Evolutionary conservation across 2,888 invertebrate species (phyloP).

Genomic region (Aethes cnicana): DNA sequence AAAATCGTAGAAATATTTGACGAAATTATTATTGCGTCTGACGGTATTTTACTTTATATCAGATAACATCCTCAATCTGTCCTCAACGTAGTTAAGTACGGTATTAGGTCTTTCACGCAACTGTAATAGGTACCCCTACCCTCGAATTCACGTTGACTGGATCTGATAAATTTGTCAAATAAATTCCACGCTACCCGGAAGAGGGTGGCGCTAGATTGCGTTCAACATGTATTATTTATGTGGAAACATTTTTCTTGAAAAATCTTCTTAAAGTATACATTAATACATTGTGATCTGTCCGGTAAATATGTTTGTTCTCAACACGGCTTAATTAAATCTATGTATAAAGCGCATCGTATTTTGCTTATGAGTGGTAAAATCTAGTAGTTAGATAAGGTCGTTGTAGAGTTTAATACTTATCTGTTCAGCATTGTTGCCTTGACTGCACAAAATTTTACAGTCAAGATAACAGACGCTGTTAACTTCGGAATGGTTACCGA

Average conservation of each 20-base stretch:
- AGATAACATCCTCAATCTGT: background rate
- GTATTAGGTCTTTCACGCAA: background rate
- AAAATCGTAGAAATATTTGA: no score
- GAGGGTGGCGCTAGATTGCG: conserved; percentile 22
- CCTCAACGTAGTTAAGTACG: conserved; percentile 11
- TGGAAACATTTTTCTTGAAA: conserved; percentile 26
- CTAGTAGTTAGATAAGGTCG: no score
- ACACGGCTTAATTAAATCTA: background rate
- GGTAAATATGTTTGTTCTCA: background rate
- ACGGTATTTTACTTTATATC: background rate
- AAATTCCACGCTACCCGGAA: conserved; percentile 13
- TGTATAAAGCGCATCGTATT: no score
- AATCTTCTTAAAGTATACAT: conserved; percentile 22
- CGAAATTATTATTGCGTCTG: no score
- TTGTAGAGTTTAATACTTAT: background rate
- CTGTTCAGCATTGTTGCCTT: conserved; percentile 4
- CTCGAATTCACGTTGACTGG: conserved; percentile 23
- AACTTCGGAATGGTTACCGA: conserved; percentile 23
- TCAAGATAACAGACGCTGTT: conserved; percentile 16
- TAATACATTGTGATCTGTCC: conserved; percentile 16
- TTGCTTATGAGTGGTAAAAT: no score
- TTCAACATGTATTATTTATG: conserved; percentile 17
- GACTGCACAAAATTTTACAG: conserved; percentile 15
- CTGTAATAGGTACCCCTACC: conserved; percentile 13
- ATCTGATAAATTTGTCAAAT: conserved; percentile 28